Percentiles rank a stretch among this genome's conserved stretches.
Evolutionary conservation across 2,888 invertebrate genomes (phyloP).

Genomic region (Heliconius ismenius): DNA sequence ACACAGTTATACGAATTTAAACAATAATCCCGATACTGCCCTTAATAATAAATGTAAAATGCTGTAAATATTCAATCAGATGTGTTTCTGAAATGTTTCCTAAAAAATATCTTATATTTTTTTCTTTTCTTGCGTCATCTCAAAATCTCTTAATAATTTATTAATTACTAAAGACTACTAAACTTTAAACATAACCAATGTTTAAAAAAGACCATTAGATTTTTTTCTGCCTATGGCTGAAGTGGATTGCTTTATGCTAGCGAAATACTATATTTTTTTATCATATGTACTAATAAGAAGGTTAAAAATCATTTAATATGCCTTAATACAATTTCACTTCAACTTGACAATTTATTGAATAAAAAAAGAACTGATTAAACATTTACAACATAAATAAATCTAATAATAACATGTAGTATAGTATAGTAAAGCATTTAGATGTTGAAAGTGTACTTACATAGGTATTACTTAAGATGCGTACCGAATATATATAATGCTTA

Average conservation of each 20-base stretch:
- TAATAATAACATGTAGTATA: conserved; percentile 20
- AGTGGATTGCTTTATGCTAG: not conserved
- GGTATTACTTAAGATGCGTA: conserved; percentile 4
- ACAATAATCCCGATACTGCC: conserved; percentile 29
- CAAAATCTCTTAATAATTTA: not conserved
- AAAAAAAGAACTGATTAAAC: conserved; percentile 17
- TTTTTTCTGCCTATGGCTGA: not conserved
- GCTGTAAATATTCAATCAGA: conserved; percentile 9
- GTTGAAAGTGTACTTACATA: conserved; percentile 24
- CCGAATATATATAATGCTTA: conserved; percentile 14
- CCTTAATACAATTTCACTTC: not conserved
- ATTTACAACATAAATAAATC: conserved; percentile 1
- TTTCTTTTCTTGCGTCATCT: not conserved
- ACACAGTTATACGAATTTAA: conserved; percentile 26
- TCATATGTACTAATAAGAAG: not conserved
- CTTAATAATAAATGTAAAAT: conserved; percentile 10
- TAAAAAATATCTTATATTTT: not conserved
- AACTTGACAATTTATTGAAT: not conserved
- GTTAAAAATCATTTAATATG: too few relatives aligned
- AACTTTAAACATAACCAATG: not conserved
- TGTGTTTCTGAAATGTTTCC: too few relatives aligned
- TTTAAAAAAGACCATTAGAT: not conserved
- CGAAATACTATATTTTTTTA: not conserved
- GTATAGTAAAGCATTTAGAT: conserved; percentile 19
- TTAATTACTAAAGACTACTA: not conserved